A percentile compares a stretch with the other conserved stretches of the same genome.
Conservation (phyloP, 2,113 vertebrate species). For the Damaliscus lunatus region DNA sequence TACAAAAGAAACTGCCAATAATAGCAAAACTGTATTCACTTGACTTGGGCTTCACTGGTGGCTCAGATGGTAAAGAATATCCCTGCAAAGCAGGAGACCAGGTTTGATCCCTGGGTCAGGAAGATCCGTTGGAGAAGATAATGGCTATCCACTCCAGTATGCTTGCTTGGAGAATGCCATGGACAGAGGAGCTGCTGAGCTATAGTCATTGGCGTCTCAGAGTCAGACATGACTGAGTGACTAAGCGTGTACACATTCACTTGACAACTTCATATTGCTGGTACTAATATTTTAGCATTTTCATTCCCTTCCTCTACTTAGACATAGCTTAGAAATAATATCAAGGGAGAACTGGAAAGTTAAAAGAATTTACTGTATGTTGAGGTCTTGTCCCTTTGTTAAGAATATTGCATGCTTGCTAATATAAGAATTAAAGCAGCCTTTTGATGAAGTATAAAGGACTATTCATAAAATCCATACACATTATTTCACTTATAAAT, state of each 20-base stretch:
- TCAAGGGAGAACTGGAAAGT: neutral
- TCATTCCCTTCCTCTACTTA: neutral
- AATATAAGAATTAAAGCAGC: neutral
- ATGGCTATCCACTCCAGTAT: neutral
- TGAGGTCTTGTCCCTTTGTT: neutral
- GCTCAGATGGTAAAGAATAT: neutral
- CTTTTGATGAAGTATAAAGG: neutral
- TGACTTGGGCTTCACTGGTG: neutral
- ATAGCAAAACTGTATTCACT: neutral
- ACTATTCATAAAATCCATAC: neutral
- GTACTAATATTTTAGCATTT: neutral
- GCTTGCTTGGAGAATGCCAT: neutral
- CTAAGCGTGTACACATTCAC: neutral
- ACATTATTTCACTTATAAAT: neutral
- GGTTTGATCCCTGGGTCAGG: neutral
- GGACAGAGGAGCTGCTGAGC: neutral
- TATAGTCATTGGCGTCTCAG: neutral
- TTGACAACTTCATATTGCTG: neutral
- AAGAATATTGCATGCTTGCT: neutral
- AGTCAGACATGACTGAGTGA: neutral
- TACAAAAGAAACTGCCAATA: neutral
- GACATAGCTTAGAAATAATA: neutral
- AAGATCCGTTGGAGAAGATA: neutral
- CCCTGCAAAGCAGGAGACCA: neutral
- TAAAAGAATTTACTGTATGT: neutral